Base-by-base conservation (phyloP, 2,113 vertebrate species). In the Melanerpes aurifrons region DNA sequence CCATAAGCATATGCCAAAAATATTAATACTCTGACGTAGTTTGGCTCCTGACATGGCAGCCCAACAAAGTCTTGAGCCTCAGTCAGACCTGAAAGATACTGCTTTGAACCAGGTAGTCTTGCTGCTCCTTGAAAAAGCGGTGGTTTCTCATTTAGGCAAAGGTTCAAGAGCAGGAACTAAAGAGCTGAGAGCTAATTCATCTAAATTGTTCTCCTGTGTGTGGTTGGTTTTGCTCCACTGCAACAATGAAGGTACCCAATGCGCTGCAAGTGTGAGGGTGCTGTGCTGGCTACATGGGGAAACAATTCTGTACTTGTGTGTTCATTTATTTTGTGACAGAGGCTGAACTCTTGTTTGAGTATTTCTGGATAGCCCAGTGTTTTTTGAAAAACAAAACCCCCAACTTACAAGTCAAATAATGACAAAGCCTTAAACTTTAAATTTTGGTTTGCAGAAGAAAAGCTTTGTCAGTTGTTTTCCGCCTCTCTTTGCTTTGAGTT, bases 251-350 rank as follows among this genome's bases (percentile, higher is more conserved):
- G n/a, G 56, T 29, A n/a, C 18, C n/a, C 4, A 0, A 8, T 9
- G 4, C 0, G 0, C 48, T 21, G 32, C 54, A 43, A 20, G 48
- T n/a, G n/a, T 68, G 29, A 47, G 15, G 45, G 21, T 25, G 20
- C 29, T 61, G 29, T 77, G 21, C 24, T 53, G 5, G 11, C 43
- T 72, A 7, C 14, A 0, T 62, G 50, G n/a, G 54, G n/a, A 71
- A 78, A 82, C 7, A 59, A 63, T 17, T 45, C 40, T 71, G 26
- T 4, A 0, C 22, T 74, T 58, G 9, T 37, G 15, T 9, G 2
- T n/a, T 57, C 28, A 19, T 70, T 89, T 89, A 29, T 82, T 83
- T 59, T 29, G 15, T 67, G 53, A 68, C 47, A 14, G 26, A 80
- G 6, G 12, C 26, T 77, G 73, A 84, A 29, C 22, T 84, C 69